Base-by-base conservation (phyloP, 2,113 vertebrate genomes). In the Crypturellus undulatus region DNA sequence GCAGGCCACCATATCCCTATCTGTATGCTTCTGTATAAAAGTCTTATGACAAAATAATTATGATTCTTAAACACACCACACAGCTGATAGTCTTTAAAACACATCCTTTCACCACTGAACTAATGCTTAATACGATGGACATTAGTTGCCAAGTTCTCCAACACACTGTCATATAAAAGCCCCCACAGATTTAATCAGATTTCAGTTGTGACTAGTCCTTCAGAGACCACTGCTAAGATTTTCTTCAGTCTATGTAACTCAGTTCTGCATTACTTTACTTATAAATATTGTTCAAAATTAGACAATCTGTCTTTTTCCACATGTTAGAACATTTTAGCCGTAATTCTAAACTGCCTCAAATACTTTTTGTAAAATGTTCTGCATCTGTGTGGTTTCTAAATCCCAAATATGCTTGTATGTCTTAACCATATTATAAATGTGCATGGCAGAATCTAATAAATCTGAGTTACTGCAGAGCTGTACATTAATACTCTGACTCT, bases 271-370 rank as follows among this genome's bases (percentile, higher is more conserved):
- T 2, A 76, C 65, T 94, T 91, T 81, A 79, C 86, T 92, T 69
- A 40, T 56, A 88, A 84, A 19, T 47, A 71, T 67, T 89, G 17
- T 81, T 84, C 12, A 2, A 80, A 92, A 87, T 86, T 58, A 90
- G 47, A 69, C 62, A 76, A 62, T 89, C 30, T 84, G 34, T 76
- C 83, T 92, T 94, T 84, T 64, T 93, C 58, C 70, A 65, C 63
- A 69, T 78, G 43, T 58, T 92, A 80, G 69, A 84, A 90, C 58
- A 62, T 94, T 94, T 93, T 84, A 76, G 40, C 49, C 88, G 82
- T 78, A 95, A 91, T 80, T 92, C 85, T 90, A 92, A 89, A 89
- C 76, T 76, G n/a, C 58, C 83, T 54, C 73, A 89, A 92, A 92
- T 75, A 62, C 34, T 71, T 75, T 47, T 42, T 87, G 43, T 79